Evolutionary conservation across 2,888 invertebrate genomes (phyloP), one percentile per base, ranked within the genome.

Genomic region (Habroteleia sp.): DNA sequence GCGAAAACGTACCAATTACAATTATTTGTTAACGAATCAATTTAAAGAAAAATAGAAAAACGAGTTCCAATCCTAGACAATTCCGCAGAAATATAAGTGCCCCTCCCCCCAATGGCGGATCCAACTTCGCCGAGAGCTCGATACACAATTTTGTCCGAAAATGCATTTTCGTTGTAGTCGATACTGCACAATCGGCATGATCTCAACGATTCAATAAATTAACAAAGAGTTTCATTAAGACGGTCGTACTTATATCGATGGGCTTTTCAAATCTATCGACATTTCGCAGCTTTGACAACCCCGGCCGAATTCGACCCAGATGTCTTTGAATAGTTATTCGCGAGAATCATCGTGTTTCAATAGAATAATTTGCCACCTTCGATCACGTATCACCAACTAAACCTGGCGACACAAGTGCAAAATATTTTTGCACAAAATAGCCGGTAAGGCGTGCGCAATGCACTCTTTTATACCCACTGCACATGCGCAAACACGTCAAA

Each of bases 281-380:
- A 76, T 69, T 56, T 33, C 44, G 62, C 37, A 10, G 71, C 56
- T 42, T 76, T n/a, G n/a, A n/a, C n/a, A 66, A 74, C 71, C 77
- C 76, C 72, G 74, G 71, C 44, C 60, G 74, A 71, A 74, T 74
- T 74, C 76, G 75, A 68, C 48, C 74, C 48, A 56, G 68, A 71
- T 65, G 52, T 37, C 63, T 73, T 62, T 69, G 60, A 75, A 75
- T 48, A 65, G 68, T 63, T 68, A 27, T 48, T 56, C 23, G 42
- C 48, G 41, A 39, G 50, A 46, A 58, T 50, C 39, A 54, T 66
- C 50, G 50, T 65, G 52, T 60, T 73, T 73, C 33, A 35, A 44
- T 14, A 37, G 31, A 39, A 14, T 44, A 48, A 52, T 71, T 58
- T 39, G 23, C 46, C 44, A 14, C 33, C 63, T 63, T 63, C 23